Base-by-base conservation (phyloP, 2,113 vertebrate species). In the Ophthalmolycus amberensis region DNA sequence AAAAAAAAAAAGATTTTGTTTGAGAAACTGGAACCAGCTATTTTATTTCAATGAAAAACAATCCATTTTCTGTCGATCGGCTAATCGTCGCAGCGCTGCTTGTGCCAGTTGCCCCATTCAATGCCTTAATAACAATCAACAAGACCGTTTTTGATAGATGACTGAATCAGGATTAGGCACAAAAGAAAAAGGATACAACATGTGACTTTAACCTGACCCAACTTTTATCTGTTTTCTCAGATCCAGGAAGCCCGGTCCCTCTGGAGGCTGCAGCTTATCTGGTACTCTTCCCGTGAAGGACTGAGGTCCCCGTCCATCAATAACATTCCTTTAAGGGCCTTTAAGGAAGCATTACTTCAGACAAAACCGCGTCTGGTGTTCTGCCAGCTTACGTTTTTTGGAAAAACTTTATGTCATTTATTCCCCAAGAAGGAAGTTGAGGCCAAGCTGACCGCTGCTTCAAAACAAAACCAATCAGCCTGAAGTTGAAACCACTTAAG, bases 181-280 rank as follows among this genome's bases (percentile, higher is more conserved):
- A 15, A 66, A 27, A 27, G 2, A 59, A 52, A 66, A 42, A 81
- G 40, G 25, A 60, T 52, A 5, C 48, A 7, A 1, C 20, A 42
- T 48, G 46, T 44, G 59, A 44, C 64, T 81, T 62, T 22, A 73
- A 71, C n/a, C 29, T 67, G 48, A 75, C 62, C 50, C 58, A 63
- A 25, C 62, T 64, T 34, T 5, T 74, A 68, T 88, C 86, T 85
- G 60, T 83, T 83, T 72, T 75, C 74, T 67, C 75, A 59, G 42
- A 80, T 67, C n/a, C 86, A 85, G 85, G 88, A 91, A 89, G 72
- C 62, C 25, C 16, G 0, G 9, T 82, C 77, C 75, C 72, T 68
- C 25, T 37, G 71, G 79, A 83, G 69, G 9, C 7, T 48, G 42
- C 58, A 46, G 60, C 59, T 88, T 70, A 89, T 85, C 84, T 85